Evolutionary conservation across 2,888 invertebrate species (phyloP).

Genomic region (Cactoblastis cactorum): DNA sequence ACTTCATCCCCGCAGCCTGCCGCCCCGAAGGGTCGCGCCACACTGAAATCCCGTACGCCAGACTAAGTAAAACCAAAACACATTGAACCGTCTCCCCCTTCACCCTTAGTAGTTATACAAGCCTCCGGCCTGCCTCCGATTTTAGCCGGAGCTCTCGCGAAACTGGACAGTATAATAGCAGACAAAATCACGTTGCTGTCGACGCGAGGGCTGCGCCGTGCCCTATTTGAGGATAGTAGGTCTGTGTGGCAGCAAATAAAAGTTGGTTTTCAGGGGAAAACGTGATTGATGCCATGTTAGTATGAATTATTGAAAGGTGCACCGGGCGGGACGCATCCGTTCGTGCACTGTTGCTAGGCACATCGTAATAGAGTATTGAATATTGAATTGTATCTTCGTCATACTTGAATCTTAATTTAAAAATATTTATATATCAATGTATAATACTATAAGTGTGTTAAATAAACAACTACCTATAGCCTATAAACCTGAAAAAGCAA

Average conservation of each 20-base stretch:
- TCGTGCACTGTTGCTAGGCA: neutral
- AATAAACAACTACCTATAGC: too few species aligned
- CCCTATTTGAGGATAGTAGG: slow-evolving; percentile 2
- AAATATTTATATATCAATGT: too few species aligned
- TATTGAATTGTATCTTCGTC: too few species aligned
- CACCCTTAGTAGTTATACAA: neutral
- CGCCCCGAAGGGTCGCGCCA: slow-evolving; percentile 31
- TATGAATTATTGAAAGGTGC: neutral
- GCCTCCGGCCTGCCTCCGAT: neutral
- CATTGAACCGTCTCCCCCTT: slow-evolving; percentile 14
- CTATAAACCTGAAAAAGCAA: too few species aligned
- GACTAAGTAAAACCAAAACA: slow-evolving; percentile 11
- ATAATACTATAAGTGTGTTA: too few species aligned
- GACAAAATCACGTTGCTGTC: slow-evolving; percentile 3
- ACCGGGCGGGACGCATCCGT: neutral
- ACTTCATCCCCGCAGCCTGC: slow-evolving; percentile 25
- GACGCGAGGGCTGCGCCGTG: neutral
- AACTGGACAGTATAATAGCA: neutral
- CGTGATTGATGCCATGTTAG: slow-evolving; percentile 1
- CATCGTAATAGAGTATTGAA: neutral
- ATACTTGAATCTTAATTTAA: too few species aligned
- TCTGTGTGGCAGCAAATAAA: neutral
- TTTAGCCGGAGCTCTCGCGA: neutral
- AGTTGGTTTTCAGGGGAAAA: neutral
- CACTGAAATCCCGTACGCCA: slow-evolving; percentile 28